Evolutionary conservation across 2,888 invertebrate genomes (phyloP).

Genomic region (Physocephala rufipes): DNA sequence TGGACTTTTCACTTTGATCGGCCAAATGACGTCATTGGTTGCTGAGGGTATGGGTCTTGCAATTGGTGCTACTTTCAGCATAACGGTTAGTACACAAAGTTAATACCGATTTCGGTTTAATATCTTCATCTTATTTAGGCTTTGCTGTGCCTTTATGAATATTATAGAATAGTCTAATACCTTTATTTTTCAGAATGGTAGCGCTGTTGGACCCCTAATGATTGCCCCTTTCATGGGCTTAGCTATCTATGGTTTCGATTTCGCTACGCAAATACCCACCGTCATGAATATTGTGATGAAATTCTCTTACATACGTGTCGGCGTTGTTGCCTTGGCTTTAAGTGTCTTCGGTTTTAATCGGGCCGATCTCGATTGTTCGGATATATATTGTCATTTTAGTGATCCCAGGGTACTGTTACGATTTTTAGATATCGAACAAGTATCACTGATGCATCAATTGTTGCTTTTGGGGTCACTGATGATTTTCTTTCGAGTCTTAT

Average conservation of each 20-base stretch:
- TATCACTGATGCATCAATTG: slow-evolving; percentile 71
- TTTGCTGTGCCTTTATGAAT: neutral
- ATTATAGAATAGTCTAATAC: slow-evolving; percentile 3
- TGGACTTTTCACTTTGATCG: slow-evolving; percentile 73
- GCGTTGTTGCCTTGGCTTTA: slow-evolving; percentile 72
- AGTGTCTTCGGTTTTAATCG: slow-evolving; percentile 73
- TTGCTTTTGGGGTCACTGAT: slow-evolving; percentile 68
- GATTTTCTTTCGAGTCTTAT: slow-evolving; percentile 69
- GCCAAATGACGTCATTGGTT: slow-evolving; percentile 75
- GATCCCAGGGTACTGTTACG: slow-evolving; percentile 72
- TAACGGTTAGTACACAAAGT: slow-evolving; percentile 68
- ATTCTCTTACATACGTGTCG: slow-evolving; percentile 74
- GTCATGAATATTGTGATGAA: slow-evolving; percentile 73
- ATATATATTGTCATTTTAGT: slow-evolving; percentile 74
- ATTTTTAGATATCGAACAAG: slow-evolving; percentile 71
- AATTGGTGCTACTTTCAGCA: slow-evolving; percentile 76
- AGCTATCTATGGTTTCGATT: slow-evolving; percentile 77
- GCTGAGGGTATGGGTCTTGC: slow-evolving; percentile 82
- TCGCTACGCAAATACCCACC: slow-evolving; percentile 72
- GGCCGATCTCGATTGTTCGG: slow-evolving; percentile 69
- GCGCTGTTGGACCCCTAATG: slow-evolving; percentile 73
- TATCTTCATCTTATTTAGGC: neutral
- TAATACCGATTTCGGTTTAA: neutral
- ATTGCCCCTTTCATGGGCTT: slow-evolving; percentile 75
- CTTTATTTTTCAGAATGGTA: slow-evolving; percentile 70